Conservation (phyloP, 2,888 invertebrate species). For the Spatulosminthurus flaviceps region DNA sequence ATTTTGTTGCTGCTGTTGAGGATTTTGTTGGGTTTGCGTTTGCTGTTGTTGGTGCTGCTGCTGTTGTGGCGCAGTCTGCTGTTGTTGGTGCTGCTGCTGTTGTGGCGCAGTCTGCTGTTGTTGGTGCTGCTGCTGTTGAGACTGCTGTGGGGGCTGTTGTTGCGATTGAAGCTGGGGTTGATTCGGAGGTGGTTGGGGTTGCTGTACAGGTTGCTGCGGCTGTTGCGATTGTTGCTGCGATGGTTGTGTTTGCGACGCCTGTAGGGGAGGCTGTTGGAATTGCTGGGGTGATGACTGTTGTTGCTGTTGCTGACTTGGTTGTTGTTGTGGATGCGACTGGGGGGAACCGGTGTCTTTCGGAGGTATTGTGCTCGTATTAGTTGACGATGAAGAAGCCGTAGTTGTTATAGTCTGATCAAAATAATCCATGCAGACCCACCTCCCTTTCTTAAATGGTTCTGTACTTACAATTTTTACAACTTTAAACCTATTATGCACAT, state of each 20-base stretch:
- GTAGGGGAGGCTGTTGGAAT: not conserved
- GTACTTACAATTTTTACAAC: conserved; percentile 95
- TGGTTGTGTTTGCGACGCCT: conserved; percentile 38
- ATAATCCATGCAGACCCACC: conserved; percentile 96
- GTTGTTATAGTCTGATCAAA: conserved; percentile 78
- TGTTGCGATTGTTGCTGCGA: conserved; percentile 52
- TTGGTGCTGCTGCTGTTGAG: conserved; percentile 42
- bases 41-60: conserved; percentile 32
- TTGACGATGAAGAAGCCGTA: conserved; percentile 65
- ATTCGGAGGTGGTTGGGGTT: conserved; percentile 34
- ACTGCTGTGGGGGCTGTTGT: conserved; percentile 30
- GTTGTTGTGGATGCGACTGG: conserved; percentile 48
- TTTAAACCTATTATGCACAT: conserved; percentile 72
- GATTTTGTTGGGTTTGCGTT: not conserved
- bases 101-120: conserved; percentile 2
- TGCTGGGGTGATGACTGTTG: conserved; percentile 60
- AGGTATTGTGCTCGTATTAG: conserved; percentile 38
- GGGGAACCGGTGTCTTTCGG: conserved; percentile 68
- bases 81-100: conserved; percentile 29
- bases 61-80: conserved; percentile 43
- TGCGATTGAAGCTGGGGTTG: conserved; percentile 7
- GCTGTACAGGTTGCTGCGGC: conserved; percentile 50
- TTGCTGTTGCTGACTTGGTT: conserved; percentile 48
- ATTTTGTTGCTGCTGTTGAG: conserved; percentile 11
- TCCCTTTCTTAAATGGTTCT: conserved; percentile 90